Evolutionary conservation across 2,797 vertebrate genomes (phyloP), one percentile per base, ranked within the genome.

Genomic region (Antennarius maculatus): DNA sequence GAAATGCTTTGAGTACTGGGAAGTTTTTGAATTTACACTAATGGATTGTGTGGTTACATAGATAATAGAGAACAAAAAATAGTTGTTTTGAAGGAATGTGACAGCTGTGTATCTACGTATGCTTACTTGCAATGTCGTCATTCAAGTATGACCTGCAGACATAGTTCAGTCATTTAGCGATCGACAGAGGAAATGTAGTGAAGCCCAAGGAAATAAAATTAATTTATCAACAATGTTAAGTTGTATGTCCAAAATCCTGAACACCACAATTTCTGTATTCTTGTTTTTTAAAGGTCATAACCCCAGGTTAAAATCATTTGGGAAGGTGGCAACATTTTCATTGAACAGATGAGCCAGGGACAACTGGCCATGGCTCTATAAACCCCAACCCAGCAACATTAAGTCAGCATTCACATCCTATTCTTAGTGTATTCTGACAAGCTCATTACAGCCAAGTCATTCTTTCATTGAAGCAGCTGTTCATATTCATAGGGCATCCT

Each of bases 41-140:
- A 88, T 86, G 71, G 74, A 71, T 80, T 74, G 52, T 79, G 71
- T 74, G 66, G 61, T 72, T 64, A 43, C 42, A 61, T 16, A 12
- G 50, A 68, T 62, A 50, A 67, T 52, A 53, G 18, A 66, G 57
- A 16, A 52, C 63, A 23, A 34, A 79, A 34, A 69, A 71, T 54
- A 58, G 14, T 72, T 15, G 37, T 54, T 67, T 47, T 74, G 46
- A 76, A 50, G 62, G 53, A 68, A 37, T 51, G 41, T 57, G 55
- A n/a, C 53, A 55, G 12, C 12, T 11, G 18, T 69, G 57, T 54
- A 52, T 56, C 54, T 45, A n/a, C n/a, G n/a, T n/a, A 9, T 71
- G 37, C 14, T 29, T 27, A 7, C 16, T 15, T 42, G 47, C 41
- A 47, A 62, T 10, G 46, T 45, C 52, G 49, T 65, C 42, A 66